A percentile compares a stretch with the other conserved stretches of the same genome.
phyloP scores from a whole-genome alignment of 2,888 invertebrate species.

The Hoplodrina ambigua region DNA sequence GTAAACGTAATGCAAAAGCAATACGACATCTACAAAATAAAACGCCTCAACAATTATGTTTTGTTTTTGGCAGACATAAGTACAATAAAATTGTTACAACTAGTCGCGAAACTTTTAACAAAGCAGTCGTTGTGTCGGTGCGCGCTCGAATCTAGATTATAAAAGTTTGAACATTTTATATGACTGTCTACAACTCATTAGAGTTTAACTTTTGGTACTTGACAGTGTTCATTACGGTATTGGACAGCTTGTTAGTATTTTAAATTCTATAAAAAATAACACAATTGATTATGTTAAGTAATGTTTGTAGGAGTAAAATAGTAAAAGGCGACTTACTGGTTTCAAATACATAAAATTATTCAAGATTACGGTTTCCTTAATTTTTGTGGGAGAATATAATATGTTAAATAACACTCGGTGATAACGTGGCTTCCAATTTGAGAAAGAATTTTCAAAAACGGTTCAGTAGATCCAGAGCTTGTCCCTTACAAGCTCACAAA shows the following conservation, averaged over 20 bases:
- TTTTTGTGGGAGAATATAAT: too few relatives aligned
- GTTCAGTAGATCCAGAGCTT: too few relatives aligned
- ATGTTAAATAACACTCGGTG: too few relatives aligned
- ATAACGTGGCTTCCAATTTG: too few relatives aligned
- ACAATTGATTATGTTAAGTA: not conserved
- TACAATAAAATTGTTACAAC: not conserved
- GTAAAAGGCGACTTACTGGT: too few relatives aligned
- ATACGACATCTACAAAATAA: too few relatives aligned
- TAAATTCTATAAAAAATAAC: not conserved
- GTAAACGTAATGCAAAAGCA: too few relatives aligned
- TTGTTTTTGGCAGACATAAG: not conserved
- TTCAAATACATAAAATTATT: too few relatives aligned
- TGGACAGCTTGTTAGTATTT: not conserved
- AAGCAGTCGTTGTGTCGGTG: not conserved
- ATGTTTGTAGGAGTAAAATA: too few relatives aligned
- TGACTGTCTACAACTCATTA: not conserved
- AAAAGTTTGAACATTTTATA: not conserved
- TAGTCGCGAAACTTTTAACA: conserved; percentile 1
- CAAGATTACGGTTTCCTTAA: too few relatives aligned
- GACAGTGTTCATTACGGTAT: not conserved
- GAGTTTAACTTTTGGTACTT: not conserved
- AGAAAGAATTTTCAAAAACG: too few relatives aligned
- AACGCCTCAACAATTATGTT: not conserved
- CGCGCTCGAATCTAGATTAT: not conserved
- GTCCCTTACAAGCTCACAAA: too few relatives aligned